These are phyloP conservation scores for Anser cygnoides DNA, from an alignment of 2,113 vertebrate genomes.

Conservation along the genomic window DNA sequence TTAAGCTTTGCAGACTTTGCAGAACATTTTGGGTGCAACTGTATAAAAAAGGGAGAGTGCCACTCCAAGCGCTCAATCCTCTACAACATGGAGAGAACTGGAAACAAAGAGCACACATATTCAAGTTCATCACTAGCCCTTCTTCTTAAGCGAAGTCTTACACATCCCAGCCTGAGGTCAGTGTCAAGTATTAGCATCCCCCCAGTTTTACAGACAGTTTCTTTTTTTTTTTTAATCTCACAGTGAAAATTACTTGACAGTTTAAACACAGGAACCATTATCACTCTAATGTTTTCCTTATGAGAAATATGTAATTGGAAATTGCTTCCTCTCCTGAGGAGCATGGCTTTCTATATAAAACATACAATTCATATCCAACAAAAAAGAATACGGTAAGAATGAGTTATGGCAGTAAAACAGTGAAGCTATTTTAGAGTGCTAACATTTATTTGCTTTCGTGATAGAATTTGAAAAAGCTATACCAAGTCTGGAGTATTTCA, in stretches of 20 bases:
- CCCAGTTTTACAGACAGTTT: background rate
- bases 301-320: background rate
- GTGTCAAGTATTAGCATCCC: background rate
- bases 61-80: background rate
- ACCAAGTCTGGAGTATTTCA: background rate
- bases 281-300: background rate
- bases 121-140: background rate
- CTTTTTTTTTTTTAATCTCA: background rate
- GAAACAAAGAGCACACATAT: background rate
- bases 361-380: background rate
- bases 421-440: background rate
- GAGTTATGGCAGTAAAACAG: background rate
- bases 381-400: background rate
- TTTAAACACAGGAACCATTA: slow-evolving; percentile 1
- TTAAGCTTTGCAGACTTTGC: fast-evolving
- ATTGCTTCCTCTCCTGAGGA: background rate
- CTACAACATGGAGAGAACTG: background rate
- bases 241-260: background rate
- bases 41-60: background rate
- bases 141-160: background rate
- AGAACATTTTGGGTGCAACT: background rate
- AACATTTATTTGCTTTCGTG: background rate
- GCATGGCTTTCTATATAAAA: background rate
- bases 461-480: background rate
- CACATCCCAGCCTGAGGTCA: background rate